Evolutionary conservation across 2,888 invertebrate species (phyloP).

Genomic region (Eledona agricola): DNA sequence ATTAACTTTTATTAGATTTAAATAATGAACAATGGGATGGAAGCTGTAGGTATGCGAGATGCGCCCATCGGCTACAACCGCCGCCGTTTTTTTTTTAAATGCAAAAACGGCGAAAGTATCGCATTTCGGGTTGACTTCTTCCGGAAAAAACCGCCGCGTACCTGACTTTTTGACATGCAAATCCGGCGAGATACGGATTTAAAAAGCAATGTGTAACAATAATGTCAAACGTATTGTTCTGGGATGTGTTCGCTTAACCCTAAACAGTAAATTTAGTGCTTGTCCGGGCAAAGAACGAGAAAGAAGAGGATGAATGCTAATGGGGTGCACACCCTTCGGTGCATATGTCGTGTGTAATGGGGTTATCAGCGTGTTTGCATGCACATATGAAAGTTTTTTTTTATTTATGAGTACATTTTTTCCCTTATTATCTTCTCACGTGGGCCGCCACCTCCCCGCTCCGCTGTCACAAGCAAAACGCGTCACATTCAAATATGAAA

Average conservation of each 20-base stretch:
- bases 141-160: conserved; percentile 7
- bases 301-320: conserved; percentile 44
- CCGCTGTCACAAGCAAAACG: background rate
- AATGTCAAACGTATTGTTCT: conserved; percentile 50
- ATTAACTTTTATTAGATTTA: too few relatives aligned
- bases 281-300: too few relatives aligned
- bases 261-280: conserved; percentile 45
- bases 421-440: background rate
- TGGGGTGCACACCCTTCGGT: conserved; percentile 46
- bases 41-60: too few relatives aligned
- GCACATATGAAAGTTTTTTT: conserved; percentile 53
- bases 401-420: conserved; percentile 52
- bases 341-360: conserved; percentile 51
- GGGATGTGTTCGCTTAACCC: conserved; percentile 37
- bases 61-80: too few relatives aligned
- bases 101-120: conserved; percentile 5
- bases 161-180: conserved; percentile 44
- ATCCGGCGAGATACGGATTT: conserved; percentile 43
- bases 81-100: too few relatives aligned
- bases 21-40: too few relatives aligned
- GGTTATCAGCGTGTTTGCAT: conserved; percentile 56
- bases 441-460: background rate
- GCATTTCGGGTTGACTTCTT: background rate
- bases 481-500: conserved; percentile 14
- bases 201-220: conserved; percentile 54